Conservation (phyloP, 2,888 invertebrate species). For the Acanthosoma haemorrhoidale region DNA sequence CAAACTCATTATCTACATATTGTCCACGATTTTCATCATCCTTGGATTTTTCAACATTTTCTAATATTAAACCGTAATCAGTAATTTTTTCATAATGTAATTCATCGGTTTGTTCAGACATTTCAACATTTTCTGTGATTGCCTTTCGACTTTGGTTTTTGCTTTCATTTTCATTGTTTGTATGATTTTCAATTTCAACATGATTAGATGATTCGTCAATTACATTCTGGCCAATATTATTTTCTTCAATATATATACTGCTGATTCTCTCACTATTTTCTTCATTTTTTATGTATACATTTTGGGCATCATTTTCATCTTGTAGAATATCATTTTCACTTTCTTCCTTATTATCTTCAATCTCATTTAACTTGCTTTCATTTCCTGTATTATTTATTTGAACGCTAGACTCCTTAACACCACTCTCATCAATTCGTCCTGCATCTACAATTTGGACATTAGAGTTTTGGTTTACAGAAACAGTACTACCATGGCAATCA, state of each 20-base stretch:
- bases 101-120: background rate
- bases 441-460: background rate
- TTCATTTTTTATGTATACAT: background rate
- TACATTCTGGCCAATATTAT: background rate
- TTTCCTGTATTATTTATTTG: background rate
- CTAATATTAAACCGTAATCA: background rate
- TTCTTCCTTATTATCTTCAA: background rate
- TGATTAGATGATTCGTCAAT: background rate
- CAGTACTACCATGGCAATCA: background rate
- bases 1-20: slow-evolving; percentile 46
- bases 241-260: background rate
- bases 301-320: background rate
- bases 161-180: background rate
- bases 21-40: background rate
- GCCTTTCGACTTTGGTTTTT: background rate
- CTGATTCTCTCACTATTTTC: background rate
- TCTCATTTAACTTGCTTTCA: background rate
- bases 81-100: background rate
- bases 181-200: background rate
- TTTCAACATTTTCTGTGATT: background rate
- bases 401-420: background rate
- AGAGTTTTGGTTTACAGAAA: slow-evolving; percentile 19
- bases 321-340: background rate
- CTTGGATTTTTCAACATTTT: background rate
- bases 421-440: background rate